phyloP scores from a whole-genome alignment of 2,888 invertebrate species.

The Limnephilus marmoratus region DNA sequence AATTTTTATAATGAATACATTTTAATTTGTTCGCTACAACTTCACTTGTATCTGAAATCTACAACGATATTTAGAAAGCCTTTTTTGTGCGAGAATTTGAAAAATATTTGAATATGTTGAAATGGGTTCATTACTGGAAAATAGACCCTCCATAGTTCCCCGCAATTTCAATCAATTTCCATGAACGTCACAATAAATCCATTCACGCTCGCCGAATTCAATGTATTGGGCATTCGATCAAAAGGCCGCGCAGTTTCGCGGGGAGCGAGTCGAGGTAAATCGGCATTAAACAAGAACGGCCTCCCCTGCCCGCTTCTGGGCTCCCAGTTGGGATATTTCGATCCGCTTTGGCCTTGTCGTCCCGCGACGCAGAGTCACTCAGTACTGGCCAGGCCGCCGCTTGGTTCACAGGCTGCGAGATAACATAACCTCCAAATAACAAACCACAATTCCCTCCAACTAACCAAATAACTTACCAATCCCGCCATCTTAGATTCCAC shows the following conservation, averaged over 20 bases:
- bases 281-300: background rate
- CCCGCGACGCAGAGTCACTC: slow-evolving; percentile 20
- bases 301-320: background rate
- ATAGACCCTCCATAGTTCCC: background rate
- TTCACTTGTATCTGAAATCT: background rate
- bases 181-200: background rate
- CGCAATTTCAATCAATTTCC: background rate
- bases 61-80: background rate
- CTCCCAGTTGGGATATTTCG: slow-evolving; percentile 7
- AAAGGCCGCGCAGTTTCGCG: background rate
- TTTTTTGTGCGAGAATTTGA: background rate
- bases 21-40: background rate
- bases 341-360: slow-evolving; percentile 9
- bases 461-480: background rate
- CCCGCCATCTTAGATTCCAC: slow-evolving; percentile 8
- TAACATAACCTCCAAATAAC: background rate
- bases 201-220: background rate
- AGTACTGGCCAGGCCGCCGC: slow-evolving; percentile 54
- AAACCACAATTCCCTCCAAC: background rate
- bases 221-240: background rate
- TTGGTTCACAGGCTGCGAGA: slow-evolving; percentile 28
- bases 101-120: background rate
- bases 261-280: background rate
- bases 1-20: background rate
- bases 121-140: background rate